Conservation (phyloP, 2,113 vertebrate species). For the Astur gentilis region DNA sequence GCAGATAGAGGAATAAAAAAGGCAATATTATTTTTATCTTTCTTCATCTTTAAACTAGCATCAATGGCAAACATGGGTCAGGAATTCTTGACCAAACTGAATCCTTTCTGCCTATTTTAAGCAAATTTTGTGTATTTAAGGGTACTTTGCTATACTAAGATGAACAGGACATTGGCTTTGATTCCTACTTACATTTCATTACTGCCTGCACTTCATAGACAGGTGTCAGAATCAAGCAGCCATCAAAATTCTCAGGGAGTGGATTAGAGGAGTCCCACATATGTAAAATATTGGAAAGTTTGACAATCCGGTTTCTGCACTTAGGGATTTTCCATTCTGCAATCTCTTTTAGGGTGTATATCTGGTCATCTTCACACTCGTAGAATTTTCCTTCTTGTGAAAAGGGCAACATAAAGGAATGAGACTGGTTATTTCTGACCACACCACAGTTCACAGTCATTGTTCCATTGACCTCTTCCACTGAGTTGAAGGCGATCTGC, state of each 20-base stretch:
- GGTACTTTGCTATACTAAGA: not conserved
- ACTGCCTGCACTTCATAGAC: conserved; percentile 83
- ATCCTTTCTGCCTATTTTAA: not conserved
- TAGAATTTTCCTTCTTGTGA: conserved; percentile 79
- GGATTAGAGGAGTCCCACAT: conserved; percentile 43
- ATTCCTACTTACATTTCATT: conserved; percentile 82
- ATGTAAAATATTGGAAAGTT: conserved; percentile 59
- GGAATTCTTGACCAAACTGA: not conserved
- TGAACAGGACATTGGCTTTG: not conserved
- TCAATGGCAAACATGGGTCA: not conserved
- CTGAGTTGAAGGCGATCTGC: conserved; percentile 68
- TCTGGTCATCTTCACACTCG: conserved; percentile 81
- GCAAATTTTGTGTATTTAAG: not conserved
- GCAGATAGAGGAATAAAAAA: not conserved
- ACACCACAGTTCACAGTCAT: conserved; percentile 68
- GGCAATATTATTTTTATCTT: not conserved
- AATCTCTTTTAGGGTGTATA: conserved; percentile 83
- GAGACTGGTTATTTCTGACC: conserved; percentile 51
- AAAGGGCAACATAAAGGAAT: conserved; percentile 71
- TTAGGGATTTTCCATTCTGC: conserved; percentile 83
- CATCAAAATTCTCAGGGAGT: conserved; percentile 71
- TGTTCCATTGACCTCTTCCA: conserved; percentile 47
- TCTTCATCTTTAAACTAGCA: not conserved
- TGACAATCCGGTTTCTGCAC: conserved; percentile 73
- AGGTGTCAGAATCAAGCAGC: conserved; percentile 73